These are phyloP conservation scores for Bostrychus sinensis DNA, from an alignment of 2,113 vertebrate species.

Conservation along the genomic window DNA sequence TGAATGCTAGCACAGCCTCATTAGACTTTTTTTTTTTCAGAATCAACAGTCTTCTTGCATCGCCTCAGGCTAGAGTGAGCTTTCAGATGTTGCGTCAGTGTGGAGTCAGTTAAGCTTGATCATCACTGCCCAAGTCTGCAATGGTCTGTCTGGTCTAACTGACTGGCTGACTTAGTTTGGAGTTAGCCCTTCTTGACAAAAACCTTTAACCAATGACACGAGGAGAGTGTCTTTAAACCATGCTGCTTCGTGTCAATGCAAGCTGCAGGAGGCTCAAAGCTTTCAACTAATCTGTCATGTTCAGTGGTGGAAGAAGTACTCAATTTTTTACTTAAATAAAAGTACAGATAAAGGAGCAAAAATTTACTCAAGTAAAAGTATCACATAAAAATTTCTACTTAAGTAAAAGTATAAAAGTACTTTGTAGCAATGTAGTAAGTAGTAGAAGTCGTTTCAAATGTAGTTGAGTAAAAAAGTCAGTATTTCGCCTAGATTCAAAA, in stretches of 20 bases:
- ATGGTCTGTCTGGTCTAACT: slow-evolving; percentile 32
- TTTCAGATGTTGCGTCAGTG: slow-evolving; percentile 75
- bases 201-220: slow-evolving; percentile 15
- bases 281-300: slow-evolving; percentile 38
- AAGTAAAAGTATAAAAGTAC: too few relatives aligned
- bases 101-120: slow-evolving; percentile 63
- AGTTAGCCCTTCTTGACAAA: slow-evolving; percentile 16
- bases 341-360: too few relatives aligned
- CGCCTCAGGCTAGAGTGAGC: slow-evolving; percentile 31
- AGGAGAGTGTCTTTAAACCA: slow-evolving; percentile 16
- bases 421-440: too few relatives aligned
- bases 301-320: too few relatives aligned
- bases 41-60: slow-evolving; percentile 42
- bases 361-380: too few relatives aligned
- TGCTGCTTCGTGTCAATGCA: slow-evolving; percentile 12
- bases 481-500: too few relatives aligned
- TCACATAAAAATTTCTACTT: too few relatives aligned
- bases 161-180: slow-evolving; percentile 17
- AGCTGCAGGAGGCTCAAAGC: slow-evolving; percentile 37
- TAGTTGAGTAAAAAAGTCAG: too few relatives aligned
- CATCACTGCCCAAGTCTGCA: slow-evolving; percentile 30
- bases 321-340: too few relatives aligned
- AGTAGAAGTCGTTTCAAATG: too few relatives aligned
- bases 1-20: slow-evolving; percentile 51
- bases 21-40: slow-evolving; percentile 33